phyloP scores from a whole-genome alignment of 2,797 vertebrate species.

The Poecilia picta region DNA sequence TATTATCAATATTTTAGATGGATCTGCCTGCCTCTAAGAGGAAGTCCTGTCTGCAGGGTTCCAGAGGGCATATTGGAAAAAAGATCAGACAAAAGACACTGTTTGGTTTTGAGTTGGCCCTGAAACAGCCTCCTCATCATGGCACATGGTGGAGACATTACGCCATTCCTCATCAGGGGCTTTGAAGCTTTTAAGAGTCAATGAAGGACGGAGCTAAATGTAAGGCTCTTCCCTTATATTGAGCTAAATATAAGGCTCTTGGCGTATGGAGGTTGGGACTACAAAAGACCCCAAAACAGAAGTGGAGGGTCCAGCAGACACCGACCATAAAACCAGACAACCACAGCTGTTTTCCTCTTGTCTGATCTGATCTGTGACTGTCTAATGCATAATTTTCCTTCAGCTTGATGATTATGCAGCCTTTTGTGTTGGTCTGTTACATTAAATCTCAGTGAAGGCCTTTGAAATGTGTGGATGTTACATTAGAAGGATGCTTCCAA shows the following conservation, averaged over 20 bases:
- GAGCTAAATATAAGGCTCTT: too few relatives aligned
- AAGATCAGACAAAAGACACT: background rate
- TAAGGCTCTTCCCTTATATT: too few relatives aligned
- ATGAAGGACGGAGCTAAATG: background rate
- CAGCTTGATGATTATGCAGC: background rate
- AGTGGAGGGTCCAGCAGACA: background rate
- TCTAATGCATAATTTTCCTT: background rate
- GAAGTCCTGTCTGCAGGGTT: background rate
- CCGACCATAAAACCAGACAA: background rate
- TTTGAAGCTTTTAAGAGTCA: background rate
- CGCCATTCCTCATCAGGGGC: background rate
- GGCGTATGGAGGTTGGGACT: background rate
- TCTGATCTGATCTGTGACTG: background rate
- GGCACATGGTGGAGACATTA: background rate
- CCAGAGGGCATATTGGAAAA: background rate
- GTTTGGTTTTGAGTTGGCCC: background rate
- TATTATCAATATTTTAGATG: too few relatives aligned
- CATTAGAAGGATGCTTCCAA: background rate
- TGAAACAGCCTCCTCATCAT: background rate
- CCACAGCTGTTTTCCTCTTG: background rate
- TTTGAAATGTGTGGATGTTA: background rate
- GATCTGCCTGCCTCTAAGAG: background rate
- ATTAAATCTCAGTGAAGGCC: background rate
- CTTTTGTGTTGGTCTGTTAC: background rate
- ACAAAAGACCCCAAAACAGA: background rate